phyloP scores from a whole-genome alignment of 2,113 vertebrate species.

The Ammospiza caudacuta region DNA sequence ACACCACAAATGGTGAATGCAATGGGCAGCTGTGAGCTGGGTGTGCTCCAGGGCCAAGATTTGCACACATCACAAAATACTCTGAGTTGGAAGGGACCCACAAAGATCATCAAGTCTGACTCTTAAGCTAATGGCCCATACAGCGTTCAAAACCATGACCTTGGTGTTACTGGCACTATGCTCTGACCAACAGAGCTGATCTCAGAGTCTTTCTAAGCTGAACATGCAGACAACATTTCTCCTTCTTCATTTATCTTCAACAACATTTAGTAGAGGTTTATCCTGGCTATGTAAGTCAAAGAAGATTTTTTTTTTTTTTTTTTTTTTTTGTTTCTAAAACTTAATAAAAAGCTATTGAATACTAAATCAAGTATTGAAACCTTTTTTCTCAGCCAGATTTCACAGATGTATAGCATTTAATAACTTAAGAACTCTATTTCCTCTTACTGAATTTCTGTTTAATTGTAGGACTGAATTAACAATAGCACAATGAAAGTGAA shows the following conservation, averaged over 20 bases:
- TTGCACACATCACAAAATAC: not conserved
- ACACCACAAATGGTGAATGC: rapidly evolving
- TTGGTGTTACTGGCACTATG: not conserved
- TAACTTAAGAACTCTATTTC: slow-evolving; percentile 19
- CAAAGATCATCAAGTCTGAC: not conserved
- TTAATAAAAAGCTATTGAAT: not conserved
- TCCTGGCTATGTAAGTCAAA: not conserved
- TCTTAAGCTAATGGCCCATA: not conserved
- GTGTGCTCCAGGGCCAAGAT: not conserved
- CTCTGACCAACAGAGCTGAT: not conserved
- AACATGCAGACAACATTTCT: not conserved
- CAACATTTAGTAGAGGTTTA: not conserved
- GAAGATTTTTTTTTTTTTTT: not conserved
- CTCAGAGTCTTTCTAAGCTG: not conserved
- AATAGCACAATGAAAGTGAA: slow-evolving; percentile 8
- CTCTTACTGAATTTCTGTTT: slow-evolving; percentile 27
- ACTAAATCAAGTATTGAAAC: not conserved
- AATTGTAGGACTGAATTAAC: slow-evolving; percentile 29
- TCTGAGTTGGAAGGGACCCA: not conserved
- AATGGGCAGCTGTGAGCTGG: rapidly evolving
- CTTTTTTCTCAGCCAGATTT: not conserved
- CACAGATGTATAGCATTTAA: slow-evolving; percentile 8
- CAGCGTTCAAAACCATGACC: not conserved
- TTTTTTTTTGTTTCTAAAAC: not conserved
- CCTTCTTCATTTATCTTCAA: not conserved